phyloP scores from a whole-genome alignment of 2,888 invertebrate species.

The Acanthoscelides obtectus region DNA sequence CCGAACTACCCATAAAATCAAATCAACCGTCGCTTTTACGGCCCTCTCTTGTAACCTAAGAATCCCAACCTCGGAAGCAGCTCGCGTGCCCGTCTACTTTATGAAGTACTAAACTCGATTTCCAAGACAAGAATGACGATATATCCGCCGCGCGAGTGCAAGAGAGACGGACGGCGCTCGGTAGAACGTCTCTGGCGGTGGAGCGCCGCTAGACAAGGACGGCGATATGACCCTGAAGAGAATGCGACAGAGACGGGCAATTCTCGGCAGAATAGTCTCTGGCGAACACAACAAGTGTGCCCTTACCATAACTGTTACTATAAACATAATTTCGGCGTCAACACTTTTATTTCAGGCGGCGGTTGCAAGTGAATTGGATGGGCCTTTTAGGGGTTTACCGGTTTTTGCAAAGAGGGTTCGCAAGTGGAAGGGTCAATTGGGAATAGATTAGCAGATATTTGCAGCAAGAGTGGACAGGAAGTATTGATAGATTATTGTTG shows the following conservation, averaged over 20 bases:
- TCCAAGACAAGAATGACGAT: conserved; percentile 30
- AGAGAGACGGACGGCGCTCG: conserved; percentile 25
- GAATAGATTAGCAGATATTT: not conserved
- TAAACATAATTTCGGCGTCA: conserved; percentile 48
- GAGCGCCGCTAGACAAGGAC: conserved; percentile 12
- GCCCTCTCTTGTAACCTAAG: conserved; percentile 47
- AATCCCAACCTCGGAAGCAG: conserved; percentile 45
- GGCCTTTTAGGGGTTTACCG: conserved; percentile 7
- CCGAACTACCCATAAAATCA: conserved; percentile 48
- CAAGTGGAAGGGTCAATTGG: not conserved
- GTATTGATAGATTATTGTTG: not conserved
- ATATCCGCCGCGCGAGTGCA: conserved; percentile 8
- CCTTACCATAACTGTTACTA: conserved; percentile 49
- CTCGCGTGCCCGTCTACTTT: conserved; percentile 49
- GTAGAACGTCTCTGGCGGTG: conserved; percentile 34
- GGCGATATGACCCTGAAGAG: conserved; percentile 17
- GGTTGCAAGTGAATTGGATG: conserved; percentile 33
- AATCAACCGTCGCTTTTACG: conserved; percentile 49
- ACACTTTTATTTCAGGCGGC: conserved; percentile 46
- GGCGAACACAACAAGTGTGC: conserved; percentile 48
- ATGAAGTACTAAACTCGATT: conserved; percentile 50
- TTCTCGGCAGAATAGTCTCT: conserved; percentile 40
- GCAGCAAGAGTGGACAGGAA: no score
- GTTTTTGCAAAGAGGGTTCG: not conserved
- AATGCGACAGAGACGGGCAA: not conserved